phyloP scores from a whole-genome alignment of 2,797 vertebrate species.

The Halcyon chelicuti region DNA sequence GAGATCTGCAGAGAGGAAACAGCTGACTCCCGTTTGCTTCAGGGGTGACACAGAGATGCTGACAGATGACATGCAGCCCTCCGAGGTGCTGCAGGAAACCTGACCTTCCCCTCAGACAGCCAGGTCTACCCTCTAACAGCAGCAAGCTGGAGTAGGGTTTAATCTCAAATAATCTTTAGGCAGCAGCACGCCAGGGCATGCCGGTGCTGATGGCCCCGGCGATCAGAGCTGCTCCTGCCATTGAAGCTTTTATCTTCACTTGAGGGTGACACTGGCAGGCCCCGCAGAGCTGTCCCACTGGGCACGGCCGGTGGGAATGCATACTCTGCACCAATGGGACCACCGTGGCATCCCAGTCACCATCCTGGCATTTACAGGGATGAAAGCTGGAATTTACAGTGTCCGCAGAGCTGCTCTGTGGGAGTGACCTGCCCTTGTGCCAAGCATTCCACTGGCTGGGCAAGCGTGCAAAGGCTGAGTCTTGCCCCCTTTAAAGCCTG shows the following conservation, averaged over 20 bases:
- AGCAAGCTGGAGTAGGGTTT: neutral
- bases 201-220: rapidly evolving
- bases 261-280: neutral
- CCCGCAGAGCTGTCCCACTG: rapidly evolving
- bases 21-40: neutral
- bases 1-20: neutral
- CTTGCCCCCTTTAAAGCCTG: neutral
- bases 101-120: neutral
- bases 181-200: rapidly evolving
- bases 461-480: neutral
- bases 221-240: rapidly evolving
- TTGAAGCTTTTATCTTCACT: neutral
- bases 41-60: rapidly evolving
- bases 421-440: neutral
- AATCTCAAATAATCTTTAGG: neutral
- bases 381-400: neutral
- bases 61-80: rapidly evolving
- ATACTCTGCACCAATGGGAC: neutral
- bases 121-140: rapidly evolving
- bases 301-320: rapidly evolving
- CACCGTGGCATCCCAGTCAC: rapidly evolving
- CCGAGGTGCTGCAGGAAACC: neutral
- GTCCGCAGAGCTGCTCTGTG: neutral
- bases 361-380: neutral
- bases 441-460: neutral